Evolutionary conservation across 2,888 invertebrate species (phyloP).

Genomic region (Hyposoter didymator): DNA sequence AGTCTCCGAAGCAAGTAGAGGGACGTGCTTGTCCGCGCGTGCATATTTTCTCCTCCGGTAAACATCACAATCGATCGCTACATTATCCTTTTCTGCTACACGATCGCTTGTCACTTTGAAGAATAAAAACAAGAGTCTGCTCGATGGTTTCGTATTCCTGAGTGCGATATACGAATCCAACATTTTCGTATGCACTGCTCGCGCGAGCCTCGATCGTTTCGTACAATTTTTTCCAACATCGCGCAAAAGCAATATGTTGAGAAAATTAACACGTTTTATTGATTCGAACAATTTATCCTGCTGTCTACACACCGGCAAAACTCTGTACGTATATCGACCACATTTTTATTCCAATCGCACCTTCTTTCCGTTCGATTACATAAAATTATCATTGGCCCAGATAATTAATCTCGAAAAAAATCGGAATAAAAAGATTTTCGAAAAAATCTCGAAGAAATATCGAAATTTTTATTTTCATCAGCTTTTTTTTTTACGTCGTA

Average conservation of each 20-base stretch:
- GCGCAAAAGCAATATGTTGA: slow-evolving; percentile 39
- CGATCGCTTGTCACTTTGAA: not conserved
- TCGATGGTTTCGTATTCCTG: slow-evolving; percentile 1
- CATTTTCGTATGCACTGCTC: not conserved
- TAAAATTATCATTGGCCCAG: not conserved
- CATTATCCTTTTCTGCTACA: not conserved
- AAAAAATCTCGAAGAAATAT: not conserved
- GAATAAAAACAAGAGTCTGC: not conserved
- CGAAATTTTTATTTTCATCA: too few species aligned
- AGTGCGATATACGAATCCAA: not conserved
- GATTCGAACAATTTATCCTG: slow-evolving; percentile 20
- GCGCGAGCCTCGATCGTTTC: not conserved
- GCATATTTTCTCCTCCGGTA: not conserved
- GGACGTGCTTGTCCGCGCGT: not conserved
- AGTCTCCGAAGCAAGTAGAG: not conserved
- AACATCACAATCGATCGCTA: slow-evolving; percentile 32
- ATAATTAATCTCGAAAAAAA: not conserved
- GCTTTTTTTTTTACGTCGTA: too few species aligned
- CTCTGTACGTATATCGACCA: slow-evolving; percentile 48
- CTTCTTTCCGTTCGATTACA: not conserved
- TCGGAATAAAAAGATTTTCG: not conserved
- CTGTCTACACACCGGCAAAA: slow-evolving; percentile 52
- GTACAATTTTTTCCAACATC: slow-evolving; percentile 15
- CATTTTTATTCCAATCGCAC: not conserved
- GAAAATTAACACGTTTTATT: slow-evolving; percentile 32